Conservation (phyloP, 2,113 vertebrate genomes). For the Ictidomys tridecemlineatus region DNA sequence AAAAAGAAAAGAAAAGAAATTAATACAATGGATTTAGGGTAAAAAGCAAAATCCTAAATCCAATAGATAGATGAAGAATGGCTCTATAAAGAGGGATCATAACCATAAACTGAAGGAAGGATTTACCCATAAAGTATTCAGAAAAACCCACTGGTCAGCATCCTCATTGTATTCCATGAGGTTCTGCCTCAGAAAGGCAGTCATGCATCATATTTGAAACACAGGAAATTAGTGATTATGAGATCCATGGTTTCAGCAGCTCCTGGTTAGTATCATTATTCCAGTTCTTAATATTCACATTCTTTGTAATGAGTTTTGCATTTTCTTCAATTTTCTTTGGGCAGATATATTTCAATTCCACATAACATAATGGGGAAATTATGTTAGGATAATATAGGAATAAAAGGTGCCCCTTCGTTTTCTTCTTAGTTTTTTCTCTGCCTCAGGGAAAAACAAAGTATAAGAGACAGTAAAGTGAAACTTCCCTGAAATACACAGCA, state of each 20-base stretch:
- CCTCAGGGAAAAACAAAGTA: conserved; percentile 34
- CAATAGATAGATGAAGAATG: not conserved
- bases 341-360: conserved; percentile 58
- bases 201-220: not conserved
- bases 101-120: not conserved
- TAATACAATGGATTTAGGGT: not conserved
- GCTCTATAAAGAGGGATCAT: not conserved
- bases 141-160: not conserved
- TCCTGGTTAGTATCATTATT: conserved; percentile 41
- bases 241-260: not conserved
- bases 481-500: not conserved
- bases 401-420: conserved; percentile 46
- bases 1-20: not conserved
- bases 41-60: not conserved
- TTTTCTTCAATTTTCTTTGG: conserved; percentile 65
- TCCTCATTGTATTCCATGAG: not conserved
- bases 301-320: conserved; percentile 62
- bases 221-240: not conserved
- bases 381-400: not conserved
- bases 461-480: conserved; percentile 19
- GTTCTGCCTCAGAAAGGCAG: not conserved
- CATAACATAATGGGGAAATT: conserved; percentile 53
- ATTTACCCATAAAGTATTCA: not conserved
- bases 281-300: conserved; percentile 47
- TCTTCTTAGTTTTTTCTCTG: not conserved